These are phyloP conservation scores for Varecia variegata DNA, from an alignment of 2,797 vertebrate species.

Conservation along the genomic window DNA sequence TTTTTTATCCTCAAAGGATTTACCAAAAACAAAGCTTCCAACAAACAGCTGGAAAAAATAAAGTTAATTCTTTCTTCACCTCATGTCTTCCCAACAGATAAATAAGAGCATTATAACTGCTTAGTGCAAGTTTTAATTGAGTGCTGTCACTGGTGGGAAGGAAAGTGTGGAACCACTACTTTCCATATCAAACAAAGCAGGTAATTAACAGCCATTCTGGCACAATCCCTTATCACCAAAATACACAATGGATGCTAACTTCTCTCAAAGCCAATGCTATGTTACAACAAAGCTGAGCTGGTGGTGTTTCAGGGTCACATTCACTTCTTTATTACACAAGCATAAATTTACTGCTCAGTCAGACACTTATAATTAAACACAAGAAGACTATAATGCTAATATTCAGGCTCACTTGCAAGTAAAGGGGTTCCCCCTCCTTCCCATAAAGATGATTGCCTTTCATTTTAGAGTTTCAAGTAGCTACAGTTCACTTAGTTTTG, in stretches of 20 bases:
- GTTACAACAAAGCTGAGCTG: slow-evolving; percentile 80
- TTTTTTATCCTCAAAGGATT: slow-evolving; percentile 36
- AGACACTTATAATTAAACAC: slow-evolving; percentile 87
- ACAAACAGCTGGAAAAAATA: slow-evolving; percentile 64
- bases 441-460: slow-evolving; percentile 86
- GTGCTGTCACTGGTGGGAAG: slow-evolving; percentile 75
- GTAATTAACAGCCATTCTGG: slow-evolving; percentile 86
- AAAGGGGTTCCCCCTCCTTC: slow-evolving; percentile 75
- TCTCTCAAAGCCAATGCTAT: slow-evolving; percentile 79
- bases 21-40: slow-evolving; percentile 38
- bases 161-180: slow-evolving; percentile 79
- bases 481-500: slow-evolving; percentile 87
- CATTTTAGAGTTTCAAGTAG: slow-evolving; percentile 85
- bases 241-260: slow-evolving; percentile 82
- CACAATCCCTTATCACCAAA: slow-evolving; percentile 85
- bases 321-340: slow-evolving; percentile 81
- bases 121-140: slow-evolving; percentile 83
- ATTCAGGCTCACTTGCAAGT: slow-evolving; percentile 78
- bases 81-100: slow-evolving; percentile 74
- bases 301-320: slow-evolving; percentile 86
- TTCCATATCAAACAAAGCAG: slow-evolving; percentile 86
- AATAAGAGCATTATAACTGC: slow-evolving; percentile 75
- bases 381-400: slow-evolving; percentile 84
- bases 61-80: slow-evolving; percentile 77
- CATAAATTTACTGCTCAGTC: slow-evolving; percentile 84